A percentile compares a stretch with the other conserved stretches of the same genome.
Conservation (phyloP, 2,113 vertebrate genomes). For the Engraulis encrasicolus region DNA sequence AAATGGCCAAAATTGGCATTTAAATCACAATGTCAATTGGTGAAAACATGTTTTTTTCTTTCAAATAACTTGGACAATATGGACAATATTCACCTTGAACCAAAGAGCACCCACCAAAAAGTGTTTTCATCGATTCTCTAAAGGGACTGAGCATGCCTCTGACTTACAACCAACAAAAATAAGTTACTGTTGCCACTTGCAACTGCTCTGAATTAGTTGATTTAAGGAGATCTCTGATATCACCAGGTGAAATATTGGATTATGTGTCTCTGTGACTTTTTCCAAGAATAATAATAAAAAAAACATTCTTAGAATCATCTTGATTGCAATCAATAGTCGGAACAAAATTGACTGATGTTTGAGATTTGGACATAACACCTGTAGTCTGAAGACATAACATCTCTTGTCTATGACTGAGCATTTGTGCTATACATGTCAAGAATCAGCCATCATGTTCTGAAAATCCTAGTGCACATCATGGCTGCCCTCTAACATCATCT, state of each 20-base stretch:
- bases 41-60: too few species aligned
- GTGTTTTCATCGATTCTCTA: too few species aligned
- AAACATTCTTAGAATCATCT: neutral
- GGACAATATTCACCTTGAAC: too few species aligned
- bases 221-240: neutral
- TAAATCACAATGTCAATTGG: too few species aligned
- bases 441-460: neutral
- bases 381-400: neutral
- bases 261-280: neutral
- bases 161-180: too few species aligned
- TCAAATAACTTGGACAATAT: too few species aligned
- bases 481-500: neutral
- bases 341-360: neutral
- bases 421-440: neutral
- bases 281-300: neutral
- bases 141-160: too few species aligned
- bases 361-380: neutral
- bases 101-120: too few species aligned
- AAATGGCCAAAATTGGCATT: too few species aligned
- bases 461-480: too few species aligned
- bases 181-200: neutral
- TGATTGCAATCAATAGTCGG: constrained; percentile 5
- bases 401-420: neutral
- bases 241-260: neutral
- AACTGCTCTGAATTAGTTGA: neutral